phyloP scores from a whole-genome alignment of 2,888 invertebrate genomes.

The Eupithecia subfuscata region DNA sequence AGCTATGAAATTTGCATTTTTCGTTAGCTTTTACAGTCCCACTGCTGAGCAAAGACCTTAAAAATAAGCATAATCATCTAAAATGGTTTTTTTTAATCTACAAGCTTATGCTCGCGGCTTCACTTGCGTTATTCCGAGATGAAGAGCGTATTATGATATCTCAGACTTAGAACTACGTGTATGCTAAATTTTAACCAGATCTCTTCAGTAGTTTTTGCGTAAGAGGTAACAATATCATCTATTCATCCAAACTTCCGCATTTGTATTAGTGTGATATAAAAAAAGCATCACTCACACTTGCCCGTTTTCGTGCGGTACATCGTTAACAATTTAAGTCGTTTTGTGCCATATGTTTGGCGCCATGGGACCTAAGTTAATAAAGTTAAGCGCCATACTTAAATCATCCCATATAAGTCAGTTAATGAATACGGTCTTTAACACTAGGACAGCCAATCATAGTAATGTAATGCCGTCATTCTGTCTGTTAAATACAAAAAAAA shows the following conservation, averaged over 20 bases:
- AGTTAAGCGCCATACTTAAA: conserved; percentile 52
- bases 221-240: background rate
- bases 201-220: background rate
- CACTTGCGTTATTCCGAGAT: background rate
- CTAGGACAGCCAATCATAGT: background rate
- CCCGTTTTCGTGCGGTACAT: conserved; percentile 56
- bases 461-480: background rate
- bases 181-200: background rate
- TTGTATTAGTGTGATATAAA: background rate
- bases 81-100: background rate
- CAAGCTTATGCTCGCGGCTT: background rate
- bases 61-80: background rate
- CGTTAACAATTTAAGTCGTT: conserved; percentile 55
- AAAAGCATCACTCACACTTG: conserved; percentile 23
- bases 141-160: background rate
- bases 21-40: too few species aligned
- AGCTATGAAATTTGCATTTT: too few species aligned
- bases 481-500: too few species aligned
- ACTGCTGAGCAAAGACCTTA: too few species aligned
- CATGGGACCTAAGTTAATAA: conserved; percentile 70
- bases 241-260: background rate
- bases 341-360: conserved; percentile 77
- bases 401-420: background rate
- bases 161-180: background rate
- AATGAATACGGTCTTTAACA: background rate